These are phyloP conservation scores for Marmota monax DNA, from an alignment of 2,113 vertebrate species.

Conservation along the genomic window DNA sequence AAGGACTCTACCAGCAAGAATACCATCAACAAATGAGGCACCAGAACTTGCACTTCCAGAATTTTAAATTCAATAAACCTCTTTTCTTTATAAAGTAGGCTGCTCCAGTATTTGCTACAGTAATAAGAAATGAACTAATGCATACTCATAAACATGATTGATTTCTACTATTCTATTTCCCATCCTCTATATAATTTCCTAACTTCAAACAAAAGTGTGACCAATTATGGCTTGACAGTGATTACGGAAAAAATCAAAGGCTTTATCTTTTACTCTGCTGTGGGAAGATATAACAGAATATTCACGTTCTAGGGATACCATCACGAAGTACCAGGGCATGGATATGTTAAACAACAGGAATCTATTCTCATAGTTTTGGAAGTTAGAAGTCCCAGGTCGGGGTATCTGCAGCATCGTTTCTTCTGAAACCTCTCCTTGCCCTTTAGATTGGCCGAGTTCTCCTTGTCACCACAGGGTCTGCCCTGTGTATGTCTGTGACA, in stretches of 20 bases:
- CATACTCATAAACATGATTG: background rate
- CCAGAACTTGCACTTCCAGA: background rate
- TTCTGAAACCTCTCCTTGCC: background rate
- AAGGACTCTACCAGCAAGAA: background rate
- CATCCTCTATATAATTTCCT: background rate
- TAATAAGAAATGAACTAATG: background rate
- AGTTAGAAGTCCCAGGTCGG: background rate
- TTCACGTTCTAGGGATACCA: background rate
- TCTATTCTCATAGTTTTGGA: background rate
- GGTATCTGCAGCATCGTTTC: background rate
- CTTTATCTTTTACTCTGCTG: background rate
- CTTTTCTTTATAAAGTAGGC: background rate
- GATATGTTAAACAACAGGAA: background rate
- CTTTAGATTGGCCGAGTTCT: background rate
- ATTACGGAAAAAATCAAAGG: background rate
- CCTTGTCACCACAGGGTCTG: background rate
- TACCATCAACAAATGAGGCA: background rate
- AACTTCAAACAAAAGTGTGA: background rate
- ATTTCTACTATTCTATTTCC: background rate
- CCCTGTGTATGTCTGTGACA: background rate
- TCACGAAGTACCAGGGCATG: background rate
- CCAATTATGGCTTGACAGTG: background rate
- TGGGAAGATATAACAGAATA: no score
- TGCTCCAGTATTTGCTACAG: background rate
- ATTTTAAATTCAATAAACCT: background rate